These are phyloP conservation scores for Erythrocercus mccallii DNA, from an alignment of 2,113 vertebrate species.

Conservation along the genomic window DNA sequence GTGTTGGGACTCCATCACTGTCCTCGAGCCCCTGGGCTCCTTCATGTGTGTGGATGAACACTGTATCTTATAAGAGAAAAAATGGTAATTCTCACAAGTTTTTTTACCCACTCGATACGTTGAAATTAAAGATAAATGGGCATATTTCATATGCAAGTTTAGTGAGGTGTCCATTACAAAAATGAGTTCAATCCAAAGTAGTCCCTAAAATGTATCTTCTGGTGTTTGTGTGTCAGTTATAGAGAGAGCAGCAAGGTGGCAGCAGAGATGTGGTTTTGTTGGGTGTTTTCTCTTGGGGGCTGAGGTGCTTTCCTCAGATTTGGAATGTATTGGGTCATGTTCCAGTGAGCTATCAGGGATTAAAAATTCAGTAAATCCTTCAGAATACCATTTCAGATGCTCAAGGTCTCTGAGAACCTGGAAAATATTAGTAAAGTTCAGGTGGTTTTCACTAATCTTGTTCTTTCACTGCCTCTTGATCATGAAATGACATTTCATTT, in stretches of 20 bases:
- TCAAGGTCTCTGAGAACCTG: not conserved
- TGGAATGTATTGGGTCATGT: not conserved
- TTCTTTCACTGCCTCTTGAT: not conserved
- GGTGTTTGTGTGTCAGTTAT: not conserved
- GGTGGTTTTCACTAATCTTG: not conserved
- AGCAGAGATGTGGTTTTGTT: constrained; percentile 46
- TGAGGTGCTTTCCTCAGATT: not conserved
- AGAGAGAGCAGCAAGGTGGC: constrained; percentile 47
- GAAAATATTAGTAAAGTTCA: not conserved
- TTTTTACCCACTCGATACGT: not conserved
- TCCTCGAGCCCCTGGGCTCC: accelerated
- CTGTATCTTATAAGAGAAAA: not conserved
- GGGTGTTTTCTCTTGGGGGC: not conserved
- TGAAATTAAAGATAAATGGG: not conserved
- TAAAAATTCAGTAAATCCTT: not conserved
- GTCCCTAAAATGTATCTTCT: not conserved
- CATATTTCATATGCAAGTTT: not conserved
- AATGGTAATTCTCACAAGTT: accelerated
- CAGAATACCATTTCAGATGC: not conserved
- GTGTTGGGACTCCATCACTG: accelerated
- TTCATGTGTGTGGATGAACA: accelerated
- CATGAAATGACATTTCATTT: not conserved
- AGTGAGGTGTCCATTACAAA: not conserved
- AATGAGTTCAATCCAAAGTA: not conserved
- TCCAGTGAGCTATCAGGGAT: not conserved